Percentiles rank a stretch among this genome's conserved stretches.
phyloP scores from a whole-genome alignment of 2,113 vertebrate genomes.

The Cairina moschata region DNA sequence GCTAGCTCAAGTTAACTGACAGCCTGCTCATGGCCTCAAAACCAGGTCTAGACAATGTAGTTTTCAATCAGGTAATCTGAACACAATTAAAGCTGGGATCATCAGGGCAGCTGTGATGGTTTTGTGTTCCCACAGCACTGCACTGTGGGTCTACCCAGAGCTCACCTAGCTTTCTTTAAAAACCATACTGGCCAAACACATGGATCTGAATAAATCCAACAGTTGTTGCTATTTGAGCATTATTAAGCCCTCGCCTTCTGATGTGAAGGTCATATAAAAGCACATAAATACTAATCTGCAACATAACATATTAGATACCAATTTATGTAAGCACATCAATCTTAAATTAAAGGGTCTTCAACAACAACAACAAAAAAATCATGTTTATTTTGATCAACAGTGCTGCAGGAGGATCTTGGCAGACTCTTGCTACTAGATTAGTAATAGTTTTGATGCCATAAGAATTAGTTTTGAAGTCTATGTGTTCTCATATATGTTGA shows the following conservation, averaged over 20 bases:
- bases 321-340: not conserved
- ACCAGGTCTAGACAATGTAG: not conserved
- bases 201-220: not conserved
- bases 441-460: not conserved
- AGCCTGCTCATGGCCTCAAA: not conserved
- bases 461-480: not conserved
- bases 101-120: not conserved
- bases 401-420: not conserved
- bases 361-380: not conserved
- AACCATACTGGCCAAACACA: not conserved
- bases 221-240: not conserved
- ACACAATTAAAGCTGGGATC: not conserved
- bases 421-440: not conserved
- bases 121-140: not conserved
- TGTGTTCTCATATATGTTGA: not conserved
- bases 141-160: rapidly evolving
- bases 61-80: not conserved
- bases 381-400: not conserved
- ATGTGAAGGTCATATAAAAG: not conserved
- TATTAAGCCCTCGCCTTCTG: not conserved
- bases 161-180: not conserved
- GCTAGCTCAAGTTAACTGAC: not conserved
- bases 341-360: not conserved
- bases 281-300: not conserved
- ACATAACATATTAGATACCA: not conserved